These are phyloP conservation scores for Oncorhynchus mykiss DNA, from an alignment of 2,113 vertebrate genomes.

Conservation along the genomic window DNA sequence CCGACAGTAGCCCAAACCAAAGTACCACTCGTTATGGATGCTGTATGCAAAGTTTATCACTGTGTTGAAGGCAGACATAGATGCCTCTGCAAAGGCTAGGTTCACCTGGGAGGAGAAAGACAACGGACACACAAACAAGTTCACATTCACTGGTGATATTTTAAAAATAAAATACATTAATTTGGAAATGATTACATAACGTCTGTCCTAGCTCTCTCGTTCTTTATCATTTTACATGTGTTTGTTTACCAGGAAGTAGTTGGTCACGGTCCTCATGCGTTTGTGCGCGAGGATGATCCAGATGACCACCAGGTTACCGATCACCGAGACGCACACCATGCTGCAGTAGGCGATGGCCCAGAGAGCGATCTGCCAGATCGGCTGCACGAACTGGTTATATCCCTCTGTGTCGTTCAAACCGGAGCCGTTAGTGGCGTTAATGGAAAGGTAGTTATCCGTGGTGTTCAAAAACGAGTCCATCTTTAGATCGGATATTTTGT, in stretches of 20 bases:
- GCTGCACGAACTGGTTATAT: conserved; percentile 80
- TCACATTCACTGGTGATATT: too few species aligned
- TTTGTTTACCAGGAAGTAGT: conserved; percentile 75
- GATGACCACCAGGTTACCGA: conserved; percentile 86
- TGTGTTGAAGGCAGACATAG: conserved; percentile 85
- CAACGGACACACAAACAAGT: neutral
- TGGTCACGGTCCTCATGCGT: conserved; percentile 92
- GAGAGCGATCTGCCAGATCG: conserved; percentile 79
- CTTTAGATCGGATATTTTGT: conserved; percentile 14
- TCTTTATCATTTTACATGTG: neutral
- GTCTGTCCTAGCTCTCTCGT: too few species aligned
- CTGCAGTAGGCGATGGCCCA: conserved; percentile 80
- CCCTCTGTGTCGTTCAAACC: conserved; percentile 21
- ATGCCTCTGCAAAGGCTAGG: conserved; percentile 82
- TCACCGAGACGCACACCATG: conserved; percentile 82
- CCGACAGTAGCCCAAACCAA: conserved; percentile 80
- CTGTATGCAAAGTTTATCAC: conserved; percentile 86
- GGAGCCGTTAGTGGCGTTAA: neutral
- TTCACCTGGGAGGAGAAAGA: conserved; percentile 64
- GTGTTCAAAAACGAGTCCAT: conserved; percentile 54
- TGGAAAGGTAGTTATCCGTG: conserved; percentile 27
- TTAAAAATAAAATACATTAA: too few species aligned
- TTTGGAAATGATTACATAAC: too few species aligned
- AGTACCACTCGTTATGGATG: conserved; percentile 86
- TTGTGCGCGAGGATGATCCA: conserved; percentile 92